Evolutionary conservation across 2,113 vertebrate species (phyloP).

Genomic region (Pseudonaja textilis): DNA sequence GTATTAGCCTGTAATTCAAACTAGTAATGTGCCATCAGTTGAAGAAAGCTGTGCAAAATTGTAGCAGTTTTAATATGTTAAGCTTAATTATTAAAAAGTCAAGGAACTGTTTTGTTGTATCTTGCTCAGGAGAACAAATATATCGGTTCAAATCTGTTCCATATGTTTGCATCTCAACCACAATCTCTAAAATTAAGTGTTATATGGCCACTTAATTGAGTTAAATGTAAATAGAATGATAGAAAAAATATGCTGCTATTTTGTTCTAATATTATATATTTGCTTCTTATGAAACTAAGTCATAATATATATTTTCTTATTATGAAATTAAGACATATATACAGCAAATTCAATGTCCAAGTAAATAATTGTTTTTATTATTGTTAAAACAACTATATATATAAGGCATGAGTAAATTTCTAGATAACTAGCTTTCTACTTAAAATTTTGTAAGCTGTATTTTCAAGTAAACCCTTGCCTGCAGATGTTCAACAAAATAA

Average conservation of each 20-base stretch:
- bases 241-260: neutral
- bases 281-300: neutral
- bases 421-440: neutral
- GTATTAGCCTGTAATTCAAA: neutral
- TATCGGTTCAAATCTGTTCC: neutral
- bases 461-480: neutral
- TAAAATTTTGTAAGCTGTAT: neutral
- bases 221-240: neutral
- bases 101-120: neutral
- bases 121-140: neutral
- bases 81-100: neutral
- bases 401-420: neutral
- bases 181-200: neutral
- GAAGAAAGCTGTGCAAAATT: neutral
- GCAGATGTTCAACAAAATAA: neutral
- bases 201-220: neutral
- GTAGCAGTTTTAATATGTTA: neutral
- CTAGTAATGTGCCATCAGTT: neutral
- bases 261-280: neutral
- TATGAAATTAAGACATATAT: neutral
- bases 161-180: too few relatives aligned
- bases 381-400: neutral
- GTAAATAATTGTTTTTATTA: neutral
- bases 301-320: neutral
- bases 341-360: neutral